Conservation (phyloP, 2,888 invertebrate genomes). For the Galeopsomyia nigrocyanea region DNA sequence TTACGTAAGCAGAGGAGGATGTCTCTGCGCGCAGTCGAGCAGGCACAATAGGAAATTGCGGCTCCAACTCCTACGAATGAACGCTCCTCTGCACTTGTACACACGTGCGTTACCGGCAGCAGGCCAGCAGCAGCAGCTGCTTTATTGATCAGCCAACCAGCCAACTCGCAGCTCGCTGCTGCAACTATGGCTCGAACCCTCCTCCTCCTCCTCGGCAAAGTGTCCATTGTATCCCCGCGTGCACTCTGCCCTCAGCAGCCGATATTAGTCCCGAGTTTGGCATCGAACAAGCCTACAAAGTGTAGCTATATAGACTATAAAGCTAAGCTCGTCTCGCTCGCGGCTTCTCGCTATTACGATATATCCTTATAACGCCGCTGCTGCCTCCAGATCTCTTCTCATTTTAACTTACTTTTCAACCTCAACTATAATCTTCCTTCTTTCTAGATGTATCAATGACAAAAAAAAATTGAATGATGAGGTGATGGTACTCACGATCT, state of each 20-base stretch:
- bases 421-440: no score
- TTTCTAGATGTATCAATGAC: no score
- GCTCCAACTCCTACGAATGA: conserved; percentile 19
- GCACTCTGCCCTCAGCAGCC: conserved; percentile 24
- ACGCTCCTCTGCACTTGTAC: conserved; percentile 26
- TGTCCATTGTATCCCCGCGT: conserved; percentile 57
- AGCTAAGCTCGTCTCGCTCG: no score
- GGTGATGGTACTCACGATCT: no score
- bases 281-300: no score
- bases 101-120: conserved; percentile 10
- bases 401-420: no score
- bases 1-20: conserved; percentile 41
- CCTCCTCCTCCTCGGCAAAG: conserved; percentile 46
- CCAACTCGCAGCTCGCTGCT: not conserved
- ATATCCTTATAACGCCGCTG: no score
- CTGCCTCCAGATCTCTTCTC: no score
- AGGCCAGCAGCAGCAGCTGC: conserved; percentile 18
- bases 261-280: no score
- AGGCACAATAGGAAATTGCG: conserved; percentile 38
- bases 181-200: conserved; percentile 38
- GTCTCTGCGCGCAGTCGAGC: conserved; percentile 4
- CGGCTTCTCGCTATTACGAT: no score
- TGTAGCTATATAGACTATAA: no score
- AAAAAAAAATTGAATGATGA: no score
- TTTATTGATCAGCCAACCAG: conserved; percentile 56